A percentile compares a stretch with the other conserved stretches of the same genome.
These are phyloP conservation scores for Clarias batrachus DNA, from an alignment of 2,113 vertebrate genomes.

Conservation along the genomic window DNA sequence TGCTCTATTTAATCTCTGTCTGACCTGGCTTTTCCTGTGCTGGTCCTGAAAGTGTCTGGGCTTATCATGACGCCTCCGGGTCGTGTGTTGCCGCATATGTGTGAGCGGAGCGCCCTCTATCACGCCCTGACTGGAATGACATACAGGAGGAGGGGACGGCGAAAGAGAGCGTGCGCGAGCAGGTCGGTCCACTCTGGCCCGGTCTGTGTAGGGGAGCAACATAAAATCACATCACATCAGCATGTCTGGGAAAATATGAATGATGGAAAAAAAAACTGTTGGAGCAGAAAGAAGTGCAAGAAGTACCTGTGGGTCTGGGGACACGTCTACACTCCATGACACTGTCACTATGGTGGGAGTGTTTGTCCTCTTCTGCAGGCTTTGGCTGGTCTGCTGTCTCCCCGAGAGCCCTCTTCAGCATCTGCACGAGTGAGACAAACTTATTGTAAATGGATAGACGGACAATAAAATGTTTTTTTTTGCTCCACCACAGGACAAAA, in stretches of 20 bases:
- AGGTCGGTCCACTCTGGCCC: slow-evolving; percentile 37
- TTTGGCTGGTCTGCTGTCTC: slow-evolving; percentile 58
- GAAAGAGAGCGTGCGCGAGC: slow-evolving; percentile 74
- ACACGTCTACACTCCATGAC: slow-evolving; percentile 71
- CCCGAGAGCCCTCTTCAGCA: slow-evolving; percentile 83
- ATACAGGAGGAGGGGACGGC: slow-evolving; percentile 68
- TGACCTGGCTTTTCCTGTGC: slow-evolving; percentile 31
- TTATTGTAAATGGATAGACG: not conserved
- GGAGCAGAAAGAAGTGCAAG: not conserved
- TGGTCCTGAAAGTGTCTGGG: not conserved
- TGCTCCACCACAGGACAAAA: not conserved
- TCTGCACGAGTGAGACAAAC: slow-evolving; percentile 66
- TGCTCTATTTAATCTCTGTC: not conserved
- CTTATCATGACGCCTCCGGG: slow-evolving; percentile 31
- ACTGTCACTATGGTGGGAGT: slow-evolving; percentile 84
- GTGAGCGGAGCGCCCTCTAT: slow-evolving; percentile 54
- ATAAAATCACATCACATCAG: not conserved
- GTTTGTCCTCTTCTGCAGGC: slow-evolving; percentile 72
- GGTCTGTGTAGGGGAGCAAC: slow-evolving; percentile 53
- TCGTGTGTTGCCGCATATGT: slow-evolving; percentile 48
- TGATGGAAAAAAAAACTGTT: not conserved
- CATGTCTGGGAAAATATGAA: not conserved
- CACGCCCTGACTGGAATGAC: slow-evolving; percentile 43
- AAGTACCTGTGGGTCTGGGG: slow-evolving; percentile 70
- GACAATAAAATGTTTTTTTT: not conserved